These are phyloP conservation scores for Sebastolobus altivelis DNA, from an alignment of 2,797 vertebrate genomes.

Conservation along the genomic window DNA sequence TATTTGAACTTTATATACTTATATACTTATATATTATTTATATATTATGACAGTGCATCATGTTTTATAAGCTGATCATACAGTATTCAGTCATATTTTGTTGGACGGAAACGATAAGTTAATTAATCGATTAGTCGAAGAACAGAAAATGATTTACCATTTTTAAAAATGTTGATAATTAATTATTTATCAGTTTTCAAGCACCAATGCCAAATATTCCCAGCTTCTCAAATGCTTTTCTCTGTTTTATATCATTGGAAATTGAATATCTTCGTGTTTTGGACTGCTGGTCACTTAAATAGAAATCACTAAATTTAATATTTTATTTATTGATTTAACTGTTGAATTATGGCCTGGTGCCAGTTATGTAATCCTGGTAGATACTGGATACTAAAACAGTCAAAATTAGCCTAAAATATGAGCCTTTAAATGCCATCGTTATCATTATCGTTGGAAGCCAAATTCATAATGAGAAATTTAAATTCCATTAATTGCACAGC, in stretches of 20 bases:
- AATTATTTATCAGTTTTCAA: background rate
- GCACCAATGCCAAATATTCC: background rate
- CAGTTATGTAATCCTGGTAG: background rate
- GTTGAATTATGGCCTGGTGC: background rate
- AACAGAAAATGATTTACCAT: too few species aligned
- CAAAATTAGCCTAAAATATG: background rate
- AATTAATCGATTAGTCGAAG: background rate
- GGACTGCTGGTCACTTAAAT: background rate
- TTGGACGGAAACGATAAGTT: background rate
- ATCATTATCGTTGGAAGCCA: too few species aligned
- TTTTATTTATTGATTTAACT: conserved; percentile 2
- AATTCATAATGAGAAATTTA: too few species aligned
- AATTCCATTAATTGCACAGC: too few species aligned
- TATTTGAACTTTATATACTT: background rate
- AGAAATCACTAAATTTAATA: background rate
- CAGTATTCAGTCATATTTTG: background rate
- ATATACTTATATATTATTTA: too few species aligned
- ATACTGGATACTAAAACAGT: background rate
- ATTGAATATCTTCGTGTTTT: background rate
- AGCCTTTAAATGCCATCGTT: background rate
- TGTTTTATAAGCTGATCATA: background rate
- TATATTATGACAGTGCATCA: background rate
- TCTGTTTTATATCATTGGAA: background rate
- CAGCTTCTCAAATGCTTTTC: background rate
- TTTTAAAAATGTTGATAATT: background rate